Percentiles rank a stretch among this genome's conserved stretches.
phyloP scores from a whole-genome alignment of 2,888 invertebrate species.

The Phortica magna region DNA sequence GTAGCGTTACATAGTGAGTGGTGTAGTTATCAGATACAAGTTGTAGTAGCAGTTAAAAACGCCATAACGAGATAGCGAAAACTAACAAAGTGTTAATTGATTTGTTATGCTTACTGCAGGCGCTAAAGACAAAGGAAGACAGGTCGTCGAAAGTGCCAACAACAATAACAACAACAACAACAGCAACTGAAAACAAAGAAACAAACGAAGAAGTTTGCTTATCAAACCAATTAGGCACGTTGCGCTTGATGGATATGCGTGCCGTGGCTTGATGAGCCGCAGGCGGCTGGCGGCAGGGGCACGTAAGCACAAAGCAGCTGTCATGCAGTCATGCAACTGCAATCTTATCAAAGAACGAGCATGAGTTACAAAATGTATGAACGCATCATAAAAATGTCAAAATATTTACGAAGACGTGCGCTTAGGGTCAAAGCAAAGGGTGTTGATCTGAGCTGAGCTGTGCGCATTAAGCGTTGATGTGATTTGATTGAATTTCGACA shows the following conservation, averaged over 20 bases:
- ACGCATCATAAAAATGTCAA: conserved; percentile 17
- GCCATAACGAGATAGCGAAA: background rate
- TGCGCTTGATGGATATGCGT: conserved; percentile 22
- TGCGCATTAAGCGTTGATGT: background rate
- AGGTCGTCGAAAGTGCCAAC: background rate
- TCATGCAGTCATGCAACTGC: conserved; percentile 19
- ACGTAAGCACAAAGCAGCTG: background rate
- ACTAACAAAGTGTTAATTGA: conserved; percentile 25
- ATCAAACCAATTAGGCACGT: conserved; percentile 29
- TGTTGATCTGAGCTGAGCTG: background rate
- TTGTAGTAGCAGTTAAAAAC: conserved; percentile 34
- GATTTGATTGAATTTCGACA: background rate
- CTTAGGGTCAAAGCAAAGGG: background rate
- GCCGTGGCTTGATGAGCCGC: background rate
- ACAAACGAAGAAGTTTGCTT: conserved; percentile 3
- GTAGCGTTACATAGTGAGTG: background rate
- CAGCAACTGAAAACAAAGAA: too few species aligned
- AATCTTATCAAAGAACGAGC: conserved; percentile 13
- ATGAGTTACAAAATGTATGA: background rate
- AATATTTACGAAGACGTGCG: conserved; percentile 16
- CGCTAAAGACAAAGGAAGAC: conserved; percentile 24
- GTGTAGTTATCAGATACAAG: background rate
- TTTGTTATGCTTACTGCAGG: conserved; percentile 23
- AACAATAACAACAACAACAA: background rate
- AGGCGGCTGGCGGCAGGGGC: background rate